phyloP scores from a whole-genome alignment of 2,888 invertebrate genomes.

The Idaea straminata region DNA sequence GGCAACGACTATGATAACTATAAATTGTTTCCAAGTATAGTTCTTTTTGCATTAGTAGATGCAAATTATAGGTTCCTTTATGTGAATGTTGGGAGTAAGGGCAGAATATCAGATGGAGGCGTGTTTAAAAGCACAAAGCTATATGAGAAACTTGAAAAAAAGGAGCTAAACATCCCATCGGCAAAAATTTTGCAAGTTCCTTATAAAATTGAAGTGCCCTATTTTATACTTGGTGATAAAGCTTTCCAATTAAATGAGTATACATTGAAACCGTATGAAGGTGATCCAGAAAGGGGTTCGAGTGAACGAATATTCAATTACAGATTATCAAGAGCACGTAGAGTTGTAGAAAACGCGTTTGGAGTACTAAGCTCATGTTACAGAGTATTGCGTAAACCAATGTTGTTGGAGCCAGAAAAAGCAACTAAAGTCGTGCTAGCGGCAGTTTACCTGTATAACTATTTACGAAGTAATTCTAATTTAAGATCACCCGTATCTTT shows the following conservation, averaged over 20 bases:
- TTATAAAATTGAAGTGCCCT: constrained; percentile 19
- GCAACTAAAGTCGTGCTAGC: constrained; percentile 24
- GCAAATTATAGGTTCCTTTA: constrained; percentile 42
- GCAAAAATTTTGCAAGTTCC: constrained; percentile 20
- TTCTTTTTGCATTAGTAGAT: constrained; percentile 44
- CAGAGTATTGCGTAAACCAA: constrained; percentile 16
- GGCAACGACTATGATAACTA: constrained; percentile 40
- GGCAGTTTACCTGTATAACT: constrained; percentile 20
- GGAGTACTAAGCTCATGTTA: constrained; percentile 12
- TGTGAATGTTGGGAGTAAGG: constrained; percentile 32
- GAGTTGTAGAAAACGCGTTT: constrained; percentile 21
- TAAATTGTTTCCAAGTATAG: constrained; percentile 39
- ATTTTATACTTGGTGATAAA: constrained; percentile 19
- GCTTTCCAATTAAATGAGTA: constrained; percentile 17
- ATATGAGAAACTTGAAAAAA: constrained; percentile 31
- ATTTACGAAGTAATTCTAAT: constrained; percentile 21
- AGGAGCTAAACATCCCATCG: constrained; percentile 19
- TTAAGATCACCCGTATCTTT: constrained; percentile 21
- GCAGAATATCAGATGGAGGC: constrained; percentile 29
- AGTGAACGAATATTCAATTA: constrained; percentile 10
- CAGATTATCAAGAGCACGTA: constrained; percentile 17
- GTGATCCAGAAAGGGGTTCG: constrained; percentile 17
- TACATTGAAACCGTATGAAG: constrained; percentile 19
- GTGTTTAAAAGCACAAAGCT: constrained; percentile 26
- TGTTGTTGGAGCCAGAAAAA: constrained; percentile 18